A percentile compares a stretch with the other conserved stretches of the same genome.
These are phyloP conservation scores for Melinopterus prodromus DNA, from an alignment of 2,888 invertebrate genomes.

Conservation along the genomic window DNA sequence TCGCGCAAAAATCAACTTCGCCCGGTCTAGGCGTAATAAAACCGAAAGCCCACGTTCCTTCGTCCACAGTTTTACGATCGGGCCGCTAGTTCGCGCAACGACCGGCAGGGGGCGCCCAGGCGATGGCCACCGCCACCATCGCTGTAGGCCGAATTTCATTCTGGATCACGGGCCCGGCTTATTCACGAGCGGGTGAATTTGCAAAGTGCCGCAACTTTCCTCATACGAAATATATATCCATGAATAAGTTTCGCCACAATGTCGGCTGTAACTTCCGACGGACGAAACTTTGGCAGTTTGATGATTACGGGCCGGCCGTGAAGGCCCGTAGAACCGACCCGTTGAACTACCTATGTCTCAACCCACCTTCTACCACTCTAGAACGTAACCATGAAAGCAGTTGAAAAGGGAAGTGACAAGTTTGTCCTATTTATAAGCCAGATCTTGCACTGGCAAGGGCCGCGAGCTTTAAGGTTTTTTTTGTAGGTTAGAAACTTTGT, in stretches of 20 bases:
- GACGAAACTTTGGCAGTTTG: constrained; percentile 46
- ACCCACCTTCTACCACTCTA: background rate
- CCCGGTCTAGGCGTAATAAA: background rate
- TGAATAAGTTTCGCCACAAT: constrained; percentile 43
- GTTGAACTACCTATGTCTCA: background rate
- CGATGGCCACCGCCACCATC: background rate
- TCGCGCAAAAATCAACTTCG: background rate
- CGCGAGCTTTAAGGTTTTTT: too few relatives aligned
- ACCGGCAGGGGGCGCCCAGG: constrained; percentile 40
- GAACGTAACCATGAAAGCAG: background rate
- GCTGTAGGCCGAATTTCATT: constrained; percentile 9
- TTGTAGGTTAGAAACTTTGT: too few relatives aligned
- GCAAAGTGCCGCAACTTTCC: constrained; percentile 54
- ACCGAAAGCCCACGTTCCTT: background rate
- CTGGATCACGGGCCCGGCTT: constrained; percentile 42
- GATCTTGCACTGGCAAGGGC: background rate
- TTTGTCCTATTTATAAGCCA: background rate
- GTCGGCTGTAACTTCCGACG: constrained; percentile 46
- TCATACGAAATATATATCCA: constrained; percentile 50
- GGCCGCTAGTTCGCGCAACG: constrained; percentile 33
- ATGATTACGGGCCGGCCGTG: constrained; percentile 42
- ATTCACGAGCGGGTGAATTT: constrained; percentile 55
- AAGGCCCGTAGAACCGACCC: background rate
- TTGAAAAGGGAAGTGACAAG: background rate
- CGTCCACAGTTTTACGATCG: background rate